These are phyloP conservation scores for Alosa sapidissima DNA, from an alignment of 2,797 vertebrate genomes.

Conservation along the genomic window DNA sequence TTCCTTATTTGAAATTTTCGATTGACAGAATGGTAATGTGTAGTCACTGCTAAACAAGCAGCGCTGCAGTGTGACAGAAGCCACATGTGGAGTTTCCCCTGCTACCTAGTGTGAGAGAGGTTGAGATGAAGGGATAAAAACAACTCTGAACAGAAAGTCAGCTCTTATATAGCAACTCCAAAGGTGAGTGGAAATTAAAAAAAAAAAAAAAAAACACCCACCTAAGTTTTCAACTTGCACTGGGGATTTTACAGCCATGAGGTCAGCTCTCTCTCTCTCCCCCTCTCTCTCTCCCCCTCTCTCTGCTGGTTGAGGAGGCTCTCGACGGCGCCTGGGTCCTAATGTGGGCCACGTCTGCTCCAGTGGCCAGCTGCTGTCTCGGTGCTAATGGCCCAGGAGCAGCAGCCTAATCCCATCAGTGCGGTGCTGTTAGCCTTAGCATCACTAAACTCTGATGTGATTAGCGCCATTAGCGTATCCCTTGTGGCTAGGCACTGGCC, in stretches of 20 bases:
- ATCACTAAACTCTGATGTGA: background rate
- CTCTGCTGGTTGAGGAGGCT: background rate
- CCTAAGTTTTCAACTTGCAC: too few relatives aligned
- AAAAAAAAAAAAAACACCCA: too few relatives aligned
- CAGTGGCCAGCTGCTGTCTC: background rate
- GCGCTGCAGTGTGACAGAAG: background rate
- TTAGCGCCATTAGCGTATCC: background rate
- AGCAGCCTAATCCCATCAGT: background rate
- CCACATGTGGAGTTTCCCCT: background rate
- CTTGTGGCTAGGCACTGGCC: background rate
- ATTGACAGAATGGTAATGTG: background rate
- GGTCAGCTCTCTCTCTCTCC: too few relatives aligned
- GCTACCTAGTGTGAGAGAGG: background rate
- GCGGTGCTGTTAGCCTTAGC: background rate
- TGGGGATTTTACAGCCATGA: background rate
- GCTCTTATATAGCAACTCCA: too few relatives aligned
- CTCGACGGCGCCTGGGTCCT: background rate
- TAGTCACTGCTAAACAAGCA: background rate
- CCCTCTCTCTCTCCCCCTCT: too few relatives aligned
- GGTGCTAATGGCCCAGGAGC: background rate
- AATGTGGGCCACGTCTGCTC: background rate
- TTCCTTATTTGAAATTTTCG: background rate
- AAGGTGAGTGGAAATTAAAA: too few relatives aligned
- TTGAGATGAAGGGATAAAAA: too few relatives aligned
- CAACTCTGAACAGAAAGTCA: too few relatives aligned